These are phyloP conservation scores for Schizopygopsis malacanthus DNA, from an alignment of 2,797 vertebrate species.

Conservation along the genomic window DNA sequence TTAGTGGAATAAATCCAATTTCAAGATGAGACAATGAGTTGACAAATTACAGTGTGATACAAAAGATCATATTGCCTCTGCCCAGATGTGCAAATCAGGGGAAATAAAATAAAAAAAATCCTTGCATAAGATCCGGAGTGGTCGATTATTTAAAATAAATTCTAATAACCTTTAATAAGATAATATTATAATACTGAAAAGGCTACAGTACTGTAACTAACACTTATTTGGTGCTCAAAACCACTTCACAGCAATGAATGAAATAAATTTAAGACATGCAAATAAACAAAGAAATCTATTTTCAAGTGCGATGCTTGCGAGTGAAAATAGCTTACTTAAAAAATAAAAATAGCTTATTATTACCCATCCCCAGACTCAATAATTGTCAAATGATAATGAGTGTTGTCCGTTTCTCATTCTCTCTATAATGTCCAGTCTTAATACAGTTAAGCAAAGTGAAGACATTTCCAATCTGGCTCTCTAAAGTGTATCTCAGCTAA, in stretches of 20 bases:
- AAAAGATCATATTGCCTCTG: constrained; percentile 17
- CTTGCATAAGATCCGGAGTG: not conserved
- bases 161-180: constrained; percentile 15
- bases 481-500: not conserved
- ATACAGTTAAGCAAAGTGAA: not conserved
- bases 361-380: not conserved
- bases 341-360: not conserved
- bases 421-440: not conserved
- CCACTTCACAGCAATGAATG: constrained; percentile 10
- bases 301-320: not conserved
- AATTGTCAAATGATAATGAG: constrained; percentile 5
- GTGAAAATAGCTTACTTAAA: not conserved
- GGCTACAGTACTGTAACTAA: constrained; percentile 5
- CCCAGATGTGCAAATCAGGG: constrained; percentile 5
- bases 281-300: not conserved
- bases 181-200: constrained; percentile 20
- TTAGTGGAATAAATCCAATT: constrained; percentile 4
- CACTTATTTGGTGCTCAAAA: not conserved
- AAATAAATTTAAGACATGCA: constrained; percentile 13
- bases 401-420: not conserved
- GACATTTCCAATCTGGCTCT: not conserved
- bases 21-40: constrained; percentile 1
- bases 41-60: not conserved
- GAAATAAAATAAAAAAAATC: not conserved
- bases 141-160: not conserved